Evolutionary conservation across 2,888 invertebrate genomes (phyloP), one percentile per base, ranked within the genome.

Genomic region (Noctuana brunneofusca): DNA sequence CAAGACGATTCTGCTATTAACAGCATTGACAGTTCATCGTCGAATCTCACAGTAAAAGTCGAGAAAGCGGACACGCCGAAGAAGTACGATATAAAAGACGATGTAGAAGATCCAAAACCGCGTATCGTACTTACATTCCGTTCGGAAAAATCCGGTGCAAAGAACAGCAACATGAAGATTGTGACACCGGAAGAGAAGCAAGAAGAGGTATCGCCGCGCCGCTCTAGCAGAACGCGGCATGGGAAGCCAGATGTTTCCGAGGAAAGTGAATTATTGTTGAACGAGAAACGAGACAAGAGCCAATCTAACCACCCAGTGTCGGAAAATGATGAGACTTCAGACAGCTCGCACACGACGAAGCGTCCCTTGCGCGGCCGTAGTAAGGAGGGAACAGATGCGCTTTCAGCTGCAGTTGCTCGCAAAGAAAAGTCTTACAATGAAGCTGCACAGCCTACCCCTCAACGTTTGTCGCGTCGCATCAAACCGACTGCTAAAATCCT

Each of bases 371-470:
- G 94, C 38, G 86, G 93, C 52, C 94, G 93, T 69, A 94, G 94
- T 74, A 94, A 94, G 70, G 92, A 86, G 48, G 83, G 83, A 14
- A 93, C 94, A 66, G 94, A 95, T 54, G 92, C 95, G 30, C 16
- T 41, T 0, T 80, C 96, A 20, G 94, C 95, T 66, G 94, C 93
- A 80, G 95, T 95, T 9, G 95, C 95, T 71, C 89, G 95, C 12
- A 95, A 95, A 76, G 95, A 95, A 76, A 95, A 95, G 70, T 93
- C 94, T 0, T 95, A 94, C 71, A 93, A 93, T 71, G 92, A 92
- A 70, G 75, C 87, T 3, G 74, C 69, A 48, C 81, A 87, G 12
- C 67, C 72, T 49, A 81, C 87, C 8, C 68, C 72, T 1, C 84
- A 84, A 60, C 72, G 89, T 14, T 67, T 83, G 8, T 86, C 87